These are phyloP conservation scores for Urechis unicinctus DNA, from an alignment of 2,888 invertebrate species.

Conservation along the genomic window DNA sequence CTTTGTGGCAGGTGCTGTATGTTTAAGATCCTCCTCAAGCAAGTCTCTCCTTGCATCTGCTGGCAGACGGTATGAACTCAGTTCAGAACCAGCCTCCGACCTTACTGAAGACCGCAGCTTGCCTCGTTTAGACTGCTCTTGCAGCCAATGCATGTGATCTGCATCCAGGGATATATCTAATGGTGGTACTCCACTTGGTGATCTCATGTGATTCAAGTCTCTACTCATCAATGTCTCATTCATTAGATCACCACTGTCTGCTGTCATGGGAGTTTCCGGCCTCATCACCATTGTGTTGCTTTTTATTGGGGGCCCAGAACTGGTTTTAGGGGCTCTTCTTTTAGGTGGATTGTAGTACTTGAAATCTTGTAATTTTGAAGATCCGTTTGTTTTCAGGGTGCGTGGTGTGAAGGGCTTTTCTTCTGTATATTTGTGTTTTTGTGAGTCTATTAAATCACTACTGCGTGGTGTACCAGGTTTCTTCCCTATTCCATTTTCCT, in stretches of 20 bases:
- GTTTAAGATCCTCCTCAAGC: too few species aligned
- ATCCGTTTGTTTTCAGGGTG: constrained; percentile 35
- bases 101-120: neutral
- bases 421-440: constrained; percentile 40
- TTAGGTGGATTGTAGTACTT: constrained; percentile 42
- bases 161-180: constrained; percentile 45
- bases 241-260: constrained; percentile 11
- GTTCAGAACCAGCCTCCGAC: constrained; percentile 1
- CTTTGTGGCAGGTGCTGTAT: too few species aligned
- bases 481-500: neutral
- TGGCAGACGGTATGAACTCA: neutral
- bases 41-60: too few species aligned
- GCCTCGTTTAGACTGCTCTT: constrained; percentile 30
- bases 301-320: neutral
- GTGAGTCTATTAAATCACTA: constrained; percentile 36
- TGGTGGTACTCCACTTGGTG: constrained; percentile 32
- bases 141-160: constrained; percentile 43
- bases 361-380: constrained; percentile 36
- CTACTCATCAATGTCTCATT: constrained; percentile 40
- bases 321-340: constrained; percentile 5
- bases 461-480: constrained; percentile 5
- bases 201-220: constrained; percentile 25
- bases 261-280: constrained; percentile 9
- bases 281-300: constrained; percentile 2
- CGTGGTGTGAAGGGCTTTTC: constrained; percentile 45